These are phyloP conservation scores for Ridgeia piscesae DNA, from an alignment of 1,140 invertebrate genomes.

Conservation along the genomic window DNA sequence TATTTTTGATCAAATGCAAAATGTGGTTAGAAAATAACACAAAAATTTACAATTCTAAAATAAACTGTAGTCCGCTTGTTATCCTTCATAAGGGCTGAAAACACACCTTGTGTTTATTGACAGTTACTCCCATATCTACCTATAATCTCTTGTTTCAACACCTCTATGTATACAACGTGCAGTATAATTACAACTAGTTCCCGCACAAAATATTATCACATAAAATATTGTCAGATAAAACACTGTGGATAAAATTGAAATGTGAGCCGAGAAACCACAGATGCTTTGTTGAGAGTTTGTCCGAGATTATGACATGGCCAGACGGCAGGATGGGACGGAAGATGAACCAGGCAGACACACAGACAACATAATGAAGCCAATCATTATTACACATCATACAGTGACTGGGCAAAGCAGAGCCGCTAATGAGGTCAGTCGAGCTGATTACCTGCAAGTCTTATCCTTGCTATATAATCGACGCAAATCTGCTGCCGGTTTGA, in stretches of 20 bases:
- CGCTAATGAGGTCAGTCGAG: neutral
- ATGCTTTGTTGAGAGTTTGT: neutral
- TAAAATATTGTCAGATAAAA: neutral
- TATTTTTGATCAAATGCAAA: neutral
- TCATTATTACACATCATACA: neutral
- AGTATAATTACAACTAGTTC: neutral
- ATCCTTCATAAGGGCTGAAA: neutral
- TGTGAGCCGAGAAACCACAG: neutral
- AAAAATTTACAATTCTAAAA: too few species aligned
- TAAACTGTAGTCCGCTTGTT: neutral
- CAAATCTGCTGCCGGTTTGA: neutral
- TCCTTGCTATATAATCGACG: neutral
- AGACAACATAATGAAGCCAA: neutral
- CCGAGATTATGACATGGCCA: neutral
- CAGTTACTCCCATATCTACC: neutral
- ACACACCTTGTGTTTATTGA: neutral
- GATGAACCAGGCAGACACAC: neutral
- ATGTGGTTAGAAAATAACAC: neutral
- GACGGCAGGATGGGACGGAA: neutral
- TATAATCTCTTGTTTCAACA: neutral
- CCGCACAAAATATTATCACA: neutral
- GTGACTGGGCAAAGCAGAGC: neutral
- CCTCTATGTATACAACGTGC: too few species aligned
- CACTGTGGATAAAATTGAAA: neutral
- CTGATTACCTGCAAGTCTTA: neutral